Base-by-base conservation (phyloP, 1,140 invertebrate species). In the Zaprionus gabonicus region DNA sequence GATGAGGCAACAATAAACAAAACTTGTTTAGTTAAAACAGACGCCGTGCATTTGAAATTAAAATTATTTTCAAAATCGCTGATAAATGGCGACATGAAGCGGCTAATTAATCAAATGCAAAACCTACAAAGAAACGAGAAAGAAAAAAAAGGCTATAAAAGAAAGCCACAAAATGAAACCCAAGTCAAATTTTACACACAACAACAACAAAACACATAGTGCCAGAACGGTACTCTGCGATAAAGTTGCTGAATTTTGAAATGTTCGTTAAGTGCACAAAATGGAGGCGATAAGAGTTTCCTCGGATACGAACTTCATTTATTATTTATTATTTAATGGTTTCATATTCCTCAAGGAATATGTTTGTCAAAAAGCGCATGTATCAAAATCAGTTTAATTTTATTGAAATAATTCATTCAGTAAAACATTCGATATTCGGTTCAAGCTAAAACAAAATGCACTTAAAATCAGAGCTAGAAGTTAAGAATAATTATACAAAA, bases 81-180 rank as follows among this genome's bases (percentile, higher is more conserved):
- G 81, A 88, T 87, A 81, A 79, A 87, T 88, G 83, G 74, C 80
- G 64, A 88, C 74, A 88, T 51, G 74, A 78, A 84, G 38, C 75
- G 77, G 78, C 74, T 87, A 87, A 87, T 87, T 87, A 87, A 87
- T 87, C 83, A 87, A 90, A 87, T 87, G 78, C 83, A 87, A 80
- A 71, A 62, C 49, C 34, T n/a, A 59, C 34, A 64, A 60, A 80
- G 36, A 69, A 79, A 71, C 51, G 59, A 67, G 71, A 51, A 38
- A 75, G 64, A 63, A 82, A 20, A 20, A 20, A 15, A 34, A 10
- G 7, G 28, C 9, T 31, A 31, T 31, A 70, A 49, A 65, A 13
- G 56, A 69, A 77, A 69, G 58, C 44, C 5, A 15, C 71, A 13
- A 59, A 57, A 57, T 70, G 7, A 25, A 10, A 34, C n/a, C 31